Base-by-base conservation (phyloP, 2,113 vertebrate species). In the Oreochromis spilurus region DNA sequence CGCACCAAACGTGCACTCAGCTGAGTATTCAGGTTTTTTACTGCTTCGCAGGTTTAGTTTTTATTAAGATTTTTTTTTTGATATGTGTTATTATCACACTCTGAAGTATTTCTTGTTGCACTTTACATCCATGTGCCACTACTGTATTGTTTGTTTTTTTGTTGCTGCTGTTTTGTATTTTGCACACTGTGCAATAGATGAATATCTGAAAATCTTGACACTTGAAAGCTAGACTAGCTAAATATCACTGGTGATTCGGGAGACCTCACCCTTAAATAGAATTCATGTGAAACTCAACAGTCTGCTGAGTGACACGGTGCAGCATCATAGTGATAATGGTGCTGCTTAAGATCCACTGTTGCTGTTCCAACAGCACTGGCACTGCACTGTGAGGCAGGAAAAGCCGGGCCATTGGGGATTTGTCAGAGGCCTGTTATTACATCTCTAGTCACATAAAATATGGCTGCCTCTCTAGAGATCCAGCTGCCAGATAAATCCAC, bases 381-480 rank as follows among this genome's bases (percentile, higher is more conserved):
- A 84, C 82, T 84, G 91, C 90, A 87, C 88, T 86, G 90, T 24
- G 36, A 94, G 92, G 89, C 91, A 86, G 93, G 84, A 70, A 79
- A 88, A 83, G 89, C 84, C 13, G 4, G 85, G 87, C 92, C 94
- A 72, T 94, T 91, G 88, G 94, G 93, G 92, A 93, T 95, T 95
- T 95, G 94, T 95, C 91, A 94, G 87, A 88, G 90, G 94, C 92
- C 94, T 93, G 91, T 95, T 94, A 96, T 95, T 95, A 93, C 95
- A 94, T 93, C 92, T 94, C 94, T 55, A 90, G 88, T 89, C 93
- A 89, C 93, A 94, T 95, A 93, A 95, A 95, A 95, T 94, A 95
- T 93, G 92, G 90, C 94, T 10, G 86, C 91, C 89, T 92, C 94
- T 94, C 92, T 84, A 86, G 92, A 94, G 92, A 95, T 91, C 89